Evolutionary conservation across 2,888 invertebrate species (phyloP).

Genomic region (Acrobasis repandana): DNA sequence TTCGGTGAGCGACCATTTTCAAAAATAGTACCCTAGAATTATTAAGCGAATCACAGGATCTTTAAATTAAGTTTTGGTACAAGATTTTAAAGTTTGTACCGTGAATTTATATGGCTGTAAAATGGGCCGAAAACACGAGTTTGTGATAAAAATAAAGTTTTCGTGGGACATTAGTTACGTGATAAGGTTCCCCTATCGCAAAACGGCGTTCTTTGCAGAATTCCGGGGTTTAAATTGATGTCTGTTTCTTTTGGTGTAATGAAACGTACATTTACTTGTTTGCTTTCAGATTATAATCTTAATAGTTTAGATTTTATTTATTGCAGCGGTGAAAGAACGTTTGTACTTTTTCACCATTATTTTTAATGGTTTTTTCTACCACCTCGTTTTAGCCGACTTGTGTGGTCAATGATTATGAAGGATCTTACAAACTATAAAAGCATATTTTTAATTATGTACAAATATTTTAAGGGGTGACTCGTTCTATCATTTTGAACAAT

Average conservation of each 20-base stretch:
- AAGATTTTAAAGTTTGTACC: slow-evolving; percentile 36
- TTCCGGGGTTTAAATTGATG: slow-evolving; percentile 2
- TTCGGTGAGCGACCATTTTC: not conserved
- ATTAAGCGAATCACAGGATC: slow-evolving; percentile 27
- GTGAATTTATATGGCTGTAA: slow-evolving; percentile 22
- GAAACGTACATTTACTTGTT: not conserved
- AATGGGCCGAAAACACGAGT: slow-evolving; percentile 16
- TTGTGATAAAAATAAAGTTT: slow-evolving; percentile 22
- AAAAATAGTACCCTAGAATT: slow-evolving; percentile 4
- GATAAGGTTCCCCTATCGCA: slow-evolving; percentile 17
- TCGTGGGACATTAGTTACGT: slow-evolving; percentile 16
- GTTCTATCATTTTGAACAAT: no score
- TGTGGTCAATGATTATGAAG: no score
- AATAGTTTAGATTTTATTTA: not conserved
- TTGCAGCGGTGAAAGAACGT: not conserved
- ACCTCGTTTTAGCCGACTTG: no score
- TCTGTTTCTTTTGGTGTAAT: slow-evolving; percentile 5
- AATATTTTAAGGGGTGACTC: no score
- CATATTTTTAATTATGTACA: no score
- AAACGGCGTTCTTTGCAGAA: slow-evolving; percentile 2
- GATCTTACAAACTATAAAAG: no score
- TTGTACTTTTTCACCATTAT: not conserved
- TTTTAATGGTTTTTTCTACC: no score
- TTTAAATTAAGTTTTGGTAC: slow-evolving; percentile 41
- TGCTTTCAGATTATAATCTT: slow-evolving; percentile 1